Conservation (phyloP, 2,797 vertebrate species). For the Enteromius anoplus region DNA sequence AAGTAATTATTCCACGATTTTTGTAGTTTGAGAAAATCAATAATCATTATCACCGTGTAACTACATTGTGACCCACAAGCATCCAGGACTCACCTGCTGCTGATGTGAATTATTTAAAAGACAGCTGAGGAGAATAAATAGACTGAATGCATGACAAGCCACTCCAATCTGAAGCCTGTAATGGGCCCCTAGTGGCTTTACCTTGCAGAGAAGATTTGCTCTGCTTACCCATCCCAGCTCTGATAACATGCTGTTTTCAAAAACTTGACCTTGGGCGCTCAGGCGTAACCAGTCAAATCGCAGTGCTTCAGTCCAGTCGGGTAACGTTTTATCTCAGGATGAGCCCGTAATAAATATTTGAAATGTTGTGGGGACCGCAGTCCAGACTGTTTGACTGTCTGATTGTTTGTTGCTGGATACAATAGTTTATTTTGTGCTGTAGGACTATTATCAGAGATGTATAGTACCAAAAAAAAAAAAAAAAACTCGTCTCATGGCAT, state of each 20-base stretch:
- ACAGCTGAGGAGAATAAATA: constrained; percentile 74
- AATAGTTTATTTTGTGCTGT: neutral
- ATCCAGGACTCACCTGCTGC: constrained; percentile 64
- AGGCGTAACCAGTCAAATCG: constrained; percentile 68
- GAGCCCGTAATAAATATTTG: constrained; percentile 64
- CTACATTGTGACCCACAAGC: constrained; percentile 10
- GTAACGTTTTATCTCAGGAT: constrained; percentile 61
- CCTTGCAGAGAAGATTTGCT: constrained; percentile 65
- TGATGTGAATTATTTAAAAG: constrained; percentile 76
- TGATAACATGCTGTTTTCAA: constrained; percentile 66
- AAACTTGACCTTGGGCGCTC: constrained; percentile 53
- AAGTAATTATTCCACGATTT: neutral
- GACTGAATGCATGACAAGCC: constrained; percentile 71
- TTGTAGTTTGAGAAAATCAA: constrained; percentile 11
- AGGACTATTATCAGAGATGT: constrained; percentile 61
- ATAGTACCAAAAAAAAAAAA: constrained; percentile 70
- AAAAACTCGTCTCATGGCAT: neutral
- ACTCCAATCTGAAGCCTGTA: constrained; percentile 74
- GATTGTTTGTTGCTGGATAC: constrained; percentile 23
- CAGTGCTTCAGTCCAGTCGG: constrained; percentile 70
- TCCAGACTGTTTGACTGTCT: constrained; percentile 32
- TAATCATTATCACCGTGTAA: constrained; percentile 9
- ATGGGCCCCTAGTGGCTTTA: constrained; percentile 74
- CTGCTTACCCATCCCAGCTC: constrained; percentile 54
- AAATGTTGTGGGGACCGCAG: constrained; percentile 56